Base-by-base conservation (phyloP, 2,888 invertebrate species). In the Pseudeuparius sepicola region DNA sequence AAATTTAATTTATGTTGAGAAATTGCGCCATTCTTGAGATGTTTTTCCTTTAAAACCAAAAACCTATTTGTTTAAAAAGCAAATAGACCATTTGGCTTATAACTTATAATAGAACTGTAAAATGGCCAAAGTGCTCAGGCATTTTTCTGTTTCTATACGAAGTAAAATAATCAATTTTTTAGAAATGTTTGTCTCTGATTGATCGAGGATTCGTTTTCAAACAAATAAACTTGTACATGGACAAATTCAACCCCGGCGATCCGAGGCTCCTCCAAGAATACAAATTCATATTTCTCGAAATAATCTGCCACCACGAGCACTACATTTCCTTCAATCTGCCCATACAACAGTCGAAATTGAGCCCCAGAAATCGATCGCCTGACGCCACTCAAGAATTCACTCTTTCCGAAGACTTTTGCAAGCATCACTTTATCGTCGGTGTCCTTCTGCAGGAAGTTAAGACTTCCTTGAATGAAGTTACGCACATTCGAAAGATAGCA, bases 171-270 rank as follows among this genome's bases (percentile, higher is more conserved):
- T 16, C 24, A 14, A 24, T 6, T 36, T 54, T 48, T 65, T 69
- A 53, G 72, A 92, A 78, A 54, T 88, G 90, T 51, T 67, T 96
- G 41, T 89, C 86, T 3, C 78, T 92, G 52, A 88, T 93, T 81
- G 94, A 97, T 61, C 75, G 96, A 44, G 93, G 94, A 11, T 87
- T 88, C 59, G 84, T 93, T 14, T 93, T 96, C 57, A 78, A 80
- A 45, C 68, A 90, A 52, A 81, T 96, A 49, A 86, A 87, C 53
- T 75, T 74, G 45, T 90, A 92, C 58, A 67, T 94, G 63, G 84
- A 83, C 40, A 83, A 84, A 54, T 90, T 92, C 60, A 78, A 78
- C 41, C 73, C 81, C 0, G 85, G 84, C 15, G 90, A 90, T 63
- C 61, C 69, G 2, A 74, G 88, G 55, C 70, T 78, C 1, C 65